These are phyloP conservation scores for Adoxophyes honmai DNA, from an alignment of 1,140 invertebrate species.

Conservation along the genomic window DNA sequence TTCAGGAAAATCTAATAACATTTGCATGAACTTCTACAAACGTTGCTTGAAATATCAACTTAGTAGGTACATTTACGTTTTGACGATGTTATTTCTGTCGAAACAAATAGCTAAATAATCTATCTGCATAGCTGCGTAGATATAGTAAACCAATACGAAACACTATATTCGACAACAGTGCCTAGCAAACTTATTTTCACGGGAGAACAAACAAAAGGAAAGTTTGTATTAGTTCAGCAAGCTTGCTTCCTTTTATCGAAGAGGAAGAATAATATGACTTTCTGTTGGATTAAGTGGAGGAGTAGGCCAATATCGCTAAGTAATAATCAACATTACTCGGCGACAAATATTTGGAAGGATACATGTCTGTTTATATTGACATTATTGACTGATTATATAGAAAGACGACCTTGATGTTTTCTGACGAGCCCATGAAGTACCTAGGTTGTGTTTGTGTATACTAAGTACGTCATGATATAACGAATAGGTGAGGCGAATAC, in stretches of 20 bases:
- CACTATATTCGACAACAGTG: background rate
- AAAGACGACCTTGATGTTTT: no score
- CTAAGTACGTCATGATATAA: no score
- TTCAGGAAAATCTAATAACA: background rate
- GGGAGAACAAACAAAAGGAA: conserved; percentile 2
- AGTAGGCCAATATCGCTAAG: conserved; percentile 2
- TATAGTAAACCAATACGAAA: conserved; percentile 1
- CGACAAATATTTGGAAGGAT: background rate
- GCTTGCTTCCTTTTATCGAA: background rate
- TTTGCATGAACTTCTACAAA: conserved; percentile 1
- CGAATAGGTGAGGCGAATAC: no score
- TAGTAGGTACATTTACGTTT: background rate
- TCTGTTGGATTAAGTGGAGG: background rate
- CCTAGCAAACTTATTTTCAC: conserved; percentile 3
- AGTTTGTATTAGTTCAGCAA: conserved; percentile 6
- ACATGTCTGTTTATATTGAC: background rate
- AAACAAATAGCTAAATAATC: background rate
- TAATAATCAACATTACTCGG: background rate
- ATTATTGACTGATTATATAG: no score
- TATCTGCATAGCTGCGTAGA: background rate
- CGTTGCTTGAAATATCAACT: background rate
- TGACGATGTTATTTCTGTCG: background rate
- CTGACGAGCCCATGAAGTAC: no score
- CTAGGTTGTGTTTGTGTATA: no score
- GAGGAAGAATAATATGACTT: conserved; percentile 3